Evolutionary conservation across 2,888 invertebrate species (phyloP), one percentile per base, ranked within the genome.

Genomic region (Tenthredo scrophulariae): DNA sequence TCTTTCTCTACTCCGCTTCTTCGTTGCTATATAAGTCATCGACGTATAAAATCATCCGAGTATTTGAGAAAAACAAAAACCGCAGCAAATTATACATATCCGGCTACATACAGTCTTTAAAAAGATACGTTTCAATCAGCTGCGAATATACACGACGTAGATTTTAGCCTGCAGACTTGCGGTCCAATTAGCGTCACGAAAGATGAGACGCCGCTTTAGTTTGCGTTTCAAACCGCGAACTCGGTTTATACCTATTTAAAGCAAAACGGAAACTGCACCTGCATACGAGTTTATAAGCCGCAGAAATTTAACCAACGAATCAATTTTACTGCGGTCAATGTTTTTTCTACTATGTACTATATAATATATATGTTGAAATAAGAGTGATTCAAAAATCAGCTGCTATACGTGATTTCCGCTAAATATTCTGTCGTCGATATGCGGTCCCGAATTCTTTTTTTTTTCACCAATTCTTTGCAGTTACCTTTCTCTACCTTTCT

Each of bases 111-210:
- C 10, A 29, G 9, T 40, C 33, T 50, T 33, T 7, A 54, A 74
- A 74, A 40, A 72, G 43, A 72, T 43, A 77, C 46, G 54, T 50
- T 77, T 77, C 77, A 77, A 46, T 50, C 77, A 46, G 33, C 54
- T 29, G 22, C 40, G 70, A 15, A 29, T 54, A 54, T n/a, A n/a
- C n/a, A 13, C 15, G 22, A 40, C 58, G 58, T 58, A 80, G 80
- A 80, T 62, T 80, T 77, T 77, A 13, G 77, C 67, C 80, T 37
- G 29, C 54, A 40, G 77, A 77, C 77, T 77, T 46, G 33, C n/a
- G 58, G 37, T 62, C 58, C 80, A 80, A 80, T 80, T 80, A 80
- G 62, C 80, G 80, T 80, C 80, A 80, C 80, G 80, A 80, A 62
- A 77, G 77, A 29, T 77, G 50, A 75, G 46, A 46, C 26, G 40